Base-by-base conservation (phyloP, 2,888 invertebrate genomes). In the Axea sp. region DNA sequence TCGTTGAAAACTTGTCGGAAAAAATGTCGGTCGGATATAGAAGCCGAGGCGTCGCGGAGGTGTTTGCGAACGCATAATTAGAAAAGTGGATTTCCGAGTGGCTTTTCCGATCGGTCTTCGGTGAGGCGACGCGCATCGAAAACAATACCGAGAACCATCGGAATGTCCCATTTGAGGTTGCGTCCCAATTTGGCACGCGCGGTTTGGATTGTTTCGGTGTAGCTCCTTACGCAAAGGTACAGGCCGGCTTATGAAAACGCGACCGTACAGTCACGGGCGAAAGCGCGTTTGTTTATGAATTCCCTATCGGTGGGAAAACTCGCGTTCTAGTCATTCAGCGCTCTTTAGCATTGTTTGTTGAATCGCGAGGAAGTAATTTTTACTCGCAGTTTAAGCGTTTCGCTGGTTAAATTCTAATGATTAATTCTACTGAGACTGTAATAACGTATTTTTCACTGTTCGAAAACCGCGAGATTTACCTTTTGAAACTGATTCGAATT, bases 81-180 rank as follows among this genome's bases (percentile, higher is more conserved):
- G 45, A 45, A 67, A 68, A 68, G 33, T 51, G 51, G 45, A 60
- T 53, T 62, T 62, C 24, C 59, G 33, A 22, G 41, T 28, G 49
- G 33, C 26, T 68, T 65, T 73, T 73, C 60, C 47, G 37, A 60
- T 45, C 28, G 60, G 33, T 39, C 57, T 30, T 26, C 12, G 31
- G 2, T 35, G 49, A 33, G 57, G 9, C 35, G 53, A 43, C 47
- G 41, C 53, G 64, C 53, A 31, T 62, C 59, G 77, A 80, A 77
- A 81, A 81, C 78, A 80, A 84, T 84, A 84, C 84, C 83, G 78
- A 85, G 85, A 85, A 86, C 80, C 84, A 83, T 82, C 79, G 85
- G 86, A 86, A 86, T 86, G 86, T 85, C 82, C 85, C 85, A 86
- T 86, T 86, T 83, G 85, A 84, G 82, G 84, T 84, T 84, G 83